Base-by-base conservation (phyloP, 1,140 invertebrate genomes). In the Thalassaphorura encarpata region DNA sequence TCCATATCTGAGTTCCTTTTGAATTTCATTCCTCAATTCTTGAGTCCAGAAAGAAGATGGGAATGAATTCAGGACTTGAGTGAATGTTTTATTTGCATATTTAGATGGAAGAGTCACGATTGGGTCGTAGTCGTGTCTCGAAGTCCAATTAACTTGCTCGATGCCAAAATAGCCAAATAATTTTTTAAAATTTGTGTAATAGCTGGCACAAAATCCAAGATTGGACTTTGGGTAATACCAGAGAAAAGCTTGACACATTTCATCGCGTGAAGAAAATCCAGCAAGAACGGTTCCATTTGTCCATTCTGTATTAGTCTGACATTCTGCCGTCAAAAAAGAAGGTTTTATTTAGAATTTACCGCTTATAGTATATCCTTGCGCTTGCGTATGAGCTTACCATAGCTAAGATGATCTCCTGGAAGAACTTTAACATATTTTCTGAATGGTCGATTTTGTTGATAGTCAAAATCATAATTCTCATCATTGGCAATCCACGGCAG, bases 391-490 rank as follows among this genome's bases (percentile, higher is more conserved):
- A 36, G 18, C 42, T 5, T 48, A 48, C 11, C 46, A 26, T 26
- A 11, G 21, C 68, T 89, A 85, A 90, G 70, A 53, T 83, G 81
- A 68, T 89, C 87, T 5, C 84, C 85, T 15, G 81, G 84, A 41
- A 83, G 67, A 6, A 90, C 77, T 15, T 78, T 79, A 2, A 82
- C 78, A 61, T 87, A 84, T 23, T 83, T 78, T 0, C 76, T 76
- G 16, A 90, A 72, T 1, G 80, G 78, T 39, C 85, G 75, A 2
- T 83, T 80, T 68, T 89, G 83, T 63, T 90, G 87, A 64, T 86
- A 89, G 57, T 83, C 82, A 26, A 84, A 85, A 67, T 89, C 84
- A 66, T 87, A 90, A 49, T 82, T 78, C 55, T 85, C 54, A 43
- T 56, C 54, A 43, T 51, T 50, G n/a, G 77, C 81, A 50, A 92